Conservation (phyloP, 2,113 vertebrate species). For the Phalacrocorax brasilianus region DNA sequence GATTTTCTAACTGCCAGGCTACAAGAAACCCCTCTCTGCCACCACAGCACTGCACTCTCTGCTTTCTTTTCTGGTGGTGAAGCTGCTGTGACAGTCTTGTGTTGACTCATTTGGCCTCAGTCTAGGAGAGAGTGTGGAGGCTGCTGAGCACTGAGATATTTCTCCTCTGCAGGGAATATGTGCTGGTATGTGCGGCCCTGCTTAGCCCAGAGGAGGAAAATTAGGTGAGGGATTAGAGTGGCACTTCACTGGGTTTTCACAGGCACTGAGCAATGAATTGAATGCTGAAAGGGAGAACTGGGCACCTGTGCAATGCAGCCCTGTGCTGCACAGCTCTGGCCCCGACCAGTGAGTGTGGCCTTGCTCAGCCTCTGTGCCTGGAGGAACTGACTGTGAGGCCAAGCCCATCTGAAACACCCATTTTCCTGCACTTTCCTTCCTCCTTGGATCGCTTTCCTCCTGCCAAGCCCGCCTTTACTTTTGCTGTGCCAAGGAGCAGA, state of each 20-base stretch:
- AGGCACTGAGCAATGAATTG: background rate
- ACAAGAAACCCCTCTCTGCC: background rate
- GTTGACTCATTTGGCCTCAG: background rate
- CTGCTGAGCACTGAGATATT: background rate
- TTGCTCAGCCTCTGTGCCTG: background rate
- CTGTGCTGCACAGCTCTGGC: background rate
- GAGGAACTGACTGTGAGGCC: background rate
- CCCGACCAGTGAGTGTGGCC: fast-evolving
- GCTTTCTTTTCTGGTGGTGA: background rate
- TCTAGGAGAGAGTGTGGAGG: background rate
- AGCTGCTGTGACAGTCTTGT: background rate
- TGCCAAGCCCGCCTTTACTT: background rate
- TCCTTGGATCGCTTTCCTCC: background rate
- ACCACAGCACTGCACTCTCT: background rate
- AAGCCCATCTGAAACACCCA: background rate
- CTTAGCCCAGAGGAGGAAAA: background rate
- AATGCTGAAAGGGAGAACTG: background rate
- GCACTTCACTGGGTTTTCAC: background rate
- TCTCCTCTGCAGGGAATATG: background rate
- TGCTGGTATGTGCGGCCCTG: background rate
- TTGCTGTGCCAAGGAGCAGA: background rate
- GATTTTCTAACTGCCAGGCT: background rate
- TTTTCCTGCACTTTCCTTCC: background rate
- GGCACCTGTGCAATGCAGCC: background rate
- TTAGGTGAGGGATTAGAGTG: background rate